These are phyloP conservation scores for Andinoacara biseriatus DNA, from an alignment of 2,113 vertebrate species.

Conservation along the genomic window DNA sequence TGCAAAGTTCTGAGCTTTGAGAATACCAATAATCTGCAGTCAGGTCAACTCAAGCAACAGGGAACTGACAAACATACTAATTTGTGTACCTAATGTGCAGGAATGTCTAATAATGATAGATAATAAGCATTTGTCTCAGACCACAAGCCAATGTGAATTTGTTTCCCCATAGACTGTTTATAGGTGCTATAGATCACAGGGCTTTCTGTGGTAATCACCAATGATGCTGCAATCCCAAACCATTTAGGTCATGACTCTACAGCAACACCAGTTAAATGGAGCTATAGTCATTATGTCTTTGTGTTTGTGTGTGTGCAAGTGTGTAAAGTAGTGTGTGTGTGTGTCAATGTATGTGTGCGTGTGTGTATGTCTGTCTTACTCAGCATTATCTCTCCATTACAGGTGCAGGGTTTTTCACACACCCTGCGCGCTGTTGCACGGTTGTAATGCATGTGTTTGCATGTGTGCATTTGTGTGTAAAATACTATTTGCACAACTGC, in stretches of 20 bases:
- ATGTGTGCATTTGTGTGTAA: conserved; percentile 46
- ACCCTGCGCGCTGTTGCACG: conserved; percentile 25
- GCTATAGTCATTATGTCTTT: conserved; percentile 59
- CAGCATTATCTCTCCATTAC: conserved; percentile 74
- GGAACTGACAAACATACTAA: conserved; percentile 1
- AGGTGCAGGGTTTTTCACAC: conserved; percentile 61
- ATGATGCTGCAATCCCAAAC: conserved; percentile 63
- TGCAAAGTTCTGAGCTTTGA: neutral
- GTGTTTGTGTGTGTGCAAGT: conserved; percentile 6
- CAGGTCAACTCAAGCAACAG: neutral
- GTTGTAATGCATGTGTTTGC: conserved; percentile 45
- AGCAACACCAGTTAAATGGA: conserved; percentile 55
- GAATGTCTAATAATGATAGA: conserved; percentile 26
- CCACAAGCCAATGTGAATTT: conserved; percentile 16
- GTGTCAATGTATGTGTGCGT: neutral
- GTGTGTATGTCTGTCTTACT: conserved; percentile 57
- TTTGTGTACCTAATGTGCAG: neutral
- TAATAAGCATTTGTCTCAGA: conserved; percentile 19
- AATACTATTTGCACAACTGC: conserved; percentile 64
- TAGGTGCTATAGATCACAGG: conserved; percentile 56
- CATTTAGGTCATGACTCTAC: conserved; percentile 63
- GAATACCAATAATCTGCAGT: neutral
- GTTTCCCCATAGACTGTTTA: conserved; percentile 44
- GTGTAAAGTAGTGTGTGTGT: neutral
- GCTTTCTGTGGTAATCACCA: conserved; percentile 67